Percentiles rank a stretch among this genome's conserved stretches.
Conservation (phyloP, 2,113 vertebrate species). For the Eolophus roseicapilla region DNA sequence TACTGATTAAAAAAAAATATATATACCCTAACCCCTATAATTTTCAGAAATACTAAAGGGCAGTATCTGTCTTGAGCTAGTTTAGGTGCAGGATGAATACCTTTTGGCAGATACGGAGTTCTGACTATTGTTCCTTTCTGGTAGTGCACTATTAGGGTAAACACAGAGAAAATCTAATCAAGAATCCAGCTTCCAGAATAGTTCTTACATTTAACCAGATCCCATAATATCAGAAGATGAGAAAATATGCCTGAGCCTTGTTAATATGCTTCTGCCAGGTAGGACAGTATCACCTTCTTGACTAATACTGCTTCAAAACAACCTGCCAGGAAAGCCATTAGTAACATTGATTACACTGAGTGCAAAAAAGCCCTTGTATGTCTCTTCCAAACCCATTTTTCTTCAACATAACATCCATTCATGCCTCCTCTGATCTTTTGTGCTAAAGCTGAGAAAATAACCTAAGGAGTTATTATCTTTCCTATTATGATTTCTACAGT, state of each 20-base stretch:
- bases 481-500: slow-evolving; percentile 47
- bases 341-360: slow-evolving; percentile 59
- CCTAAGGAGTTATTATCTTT: slow-evolving; percentile 50
- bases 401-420: slow-evolving; percentile 55
- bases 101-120: background rate
- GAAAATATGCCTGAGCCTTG: slow-evolving; percentile 35
- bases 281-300: slow-evolving; percentile 40
- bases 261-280: slow-evolving; percentile 52
- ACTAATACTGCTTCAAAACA: slow-evolving; percentile 53
- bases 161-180: background rate
- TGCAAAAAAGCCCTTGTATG: slow-evolving; percentile 12
- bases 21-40: background rate
- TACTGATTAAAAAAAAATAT: background rate
- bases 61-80: background rate
- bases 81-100: background rate
- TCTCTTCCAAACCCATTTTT: slow-evolving; percentile 65
- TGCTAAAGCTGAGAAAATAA: slow-evolving; percentile 57
- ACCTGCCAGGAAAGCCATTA: slow-evolving; percentile 57
- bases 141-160: background rate
- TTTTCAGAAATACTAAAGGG: background rate
- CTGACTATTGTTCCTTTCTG: background rate
- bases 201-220: background rate
- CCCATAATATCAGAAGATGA: slow-evolving; percentile 13
- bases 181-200: background rate
- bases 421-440: slow-evolving; percentile 50